Percentiles rank a stretch among this genome's conserved stretches.
These are phyloP conservation scores for Drosophila biarmipes DNA, from an alignment of 1,140 invertebrate genomes.

Conservation along the genomic window DNA sequence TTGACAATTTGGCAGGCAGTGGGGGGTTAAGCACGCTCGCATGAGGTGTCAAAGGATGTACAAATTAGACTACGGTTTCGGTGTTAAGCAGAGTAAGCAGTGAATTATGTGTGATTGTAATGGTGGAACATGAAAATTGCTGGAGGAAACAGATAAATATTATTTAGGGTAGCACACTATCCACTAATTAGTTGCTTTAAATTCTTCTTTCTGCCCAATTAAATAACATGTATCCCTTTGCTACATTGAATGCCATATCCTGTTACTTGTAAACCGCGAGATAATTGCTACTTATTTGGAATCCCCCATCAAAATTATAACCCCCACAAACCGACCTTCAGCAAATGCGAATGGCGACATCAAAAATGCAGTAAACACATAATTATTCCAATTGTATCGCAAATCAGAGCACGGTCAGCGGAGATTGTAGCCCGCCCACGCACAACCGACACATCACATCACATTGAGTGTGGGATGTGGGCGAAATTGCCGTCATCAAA, in stretches of 20 bases:
- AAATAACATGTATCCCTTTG: not conserved
- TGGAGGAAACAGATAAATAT: no score
- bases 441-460: not conserved
- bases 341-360: slow-evolving; percentile 14
- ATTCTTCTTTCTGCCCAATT: not conserved
- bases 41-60: slow-evolving; percentile 23
- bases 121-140: no score
- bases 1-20: slow-evolving; percentile 22
- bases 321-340: slow-evolving; percentile 5
- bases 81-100: not conserved
- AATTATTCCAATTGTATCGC: slow-evolving; percentile 45
- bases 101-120: not conserved
- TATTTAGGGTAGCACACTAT: no score
- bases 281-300: slow-evolving; percentile 2
- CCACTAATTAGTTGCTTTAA: no score
- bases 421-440: slow-evolving; percentile 21
- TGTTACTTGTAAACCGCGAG: not conserved
- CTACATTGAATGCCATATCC: not conserved
- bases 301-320: slow-evolving; percentile 9
- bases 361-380: slow-evolving; percentile 43
- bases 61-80: slow-evolving; percentile 8
- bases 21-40: not conserved
- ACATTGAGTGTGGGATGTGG: slow-evolving; percentile 15
- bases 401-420: slow-evolving; percentile 38
- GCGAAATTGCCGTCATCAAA: slow-evolving; percentile 54